phyloP scores from a whole-genome alignment of 1,140 invertebrate species.

The Solenopsis invicta region DNA sequence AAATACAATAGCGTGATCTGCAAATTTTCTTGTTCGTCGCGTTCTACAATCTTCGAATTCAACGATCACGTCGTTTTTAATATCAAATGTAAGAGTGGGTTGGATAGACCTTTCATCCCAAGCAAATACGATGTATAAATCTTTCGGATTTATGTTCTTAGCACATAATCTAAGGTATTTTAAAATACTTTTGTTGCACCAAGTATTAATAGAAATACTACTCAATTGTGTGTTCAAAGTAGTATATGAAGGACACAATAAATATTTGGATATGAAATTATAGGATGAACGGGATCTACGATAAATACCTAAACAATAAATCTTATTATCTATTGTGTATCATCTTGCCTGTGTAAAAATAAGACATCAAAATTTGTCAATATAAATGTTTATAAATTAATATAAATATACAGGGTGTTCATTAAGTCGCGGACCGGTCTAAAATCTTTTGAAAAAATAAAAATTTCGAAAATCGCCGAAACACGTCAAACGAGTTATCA shows the following conservation, averaged over 20 bases:
- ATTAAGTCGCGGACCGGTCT: too few relatives aligned
- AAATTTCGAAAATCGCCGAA: too few relatives aligned
- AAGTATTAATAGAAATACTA: constrained; percentile 5
- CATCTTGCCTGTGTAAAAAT: constrained; percentile 1
- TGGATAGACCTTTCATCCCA: constrained; percentile 1
- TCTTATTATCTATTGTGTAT: not conserved
- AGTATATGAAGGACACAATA: not conserved
- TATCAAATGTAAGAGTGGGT: not conserved
- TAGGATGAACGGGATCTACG: not conserved
- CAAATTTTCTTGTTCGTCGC: not conserved
- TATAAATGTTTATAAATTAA: too few relatives aligned
- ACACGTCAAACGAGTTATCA: too few relatives aligned
- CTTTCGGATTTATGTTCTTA: not conserved
- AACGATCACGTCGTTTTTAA: not conserved
- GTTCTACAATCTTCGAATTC: constrained; percentile 20
- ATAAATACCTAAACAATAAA: not conserved
- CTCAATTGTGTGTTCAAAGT: constrained; percentile 1
- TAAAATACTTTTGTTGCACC: not conserved
- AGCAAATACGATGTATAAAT: not conserved
- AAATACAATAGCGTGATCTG: not conserved
- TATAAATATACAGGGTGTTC: too few relatives aligned
- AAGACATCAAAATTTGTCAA: too few relatives aligned
- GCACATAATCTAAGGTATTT: constrained; percentile 6
- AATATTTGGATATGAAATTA: not conserved
- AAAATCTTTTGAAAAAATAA: too few relatives aligned